Base-by-base conservation (phyloP, 2,113 vertebrate species). In the Acrocephalus arundinaceus region DNA sequence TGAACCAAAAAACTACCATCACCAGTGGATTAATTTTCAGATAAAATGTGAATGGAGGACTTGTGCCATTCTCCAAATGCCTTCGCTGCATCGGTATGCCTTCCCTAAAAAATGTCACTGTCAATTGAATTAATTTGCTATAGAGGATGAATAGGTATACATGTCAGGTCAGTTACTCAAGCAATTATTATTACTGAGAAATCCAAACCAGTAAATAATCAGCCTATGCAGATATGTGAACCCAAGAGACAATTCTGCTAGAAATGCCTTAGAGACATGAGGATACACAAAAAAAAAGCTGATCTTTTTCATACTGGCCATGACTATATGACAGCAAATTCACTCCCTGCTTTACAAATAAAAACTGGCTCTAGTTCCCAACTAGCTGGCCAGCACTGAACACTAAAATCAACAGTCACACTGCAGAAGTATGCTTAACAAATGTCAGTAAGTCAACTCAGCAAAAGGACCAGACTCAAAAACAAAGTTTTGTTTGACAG, bases 401-500 rank as follows among this genome's bases (percentile, higher is more conserved):
- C 37, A 78, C 58, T 58, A 84, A 90, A 91, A 91, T 65, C 37
- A 93, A 41, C 67, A 59, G 54, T 72, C 73, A 46, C n/a, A 35
- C 57, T 30, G 57, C 49, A 85, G n/a, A 87, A 71, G 10, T 72
- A 75, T 1, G 2, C n/a, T 66, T 52, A 57, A 70, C 11, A 85
- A 72, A 89, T n/a, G 45, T 33, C 63, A 93, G 33, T 35, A 90
- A 87, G 65, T 63, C 80, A 92, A 85, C 70, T 68, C 48, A 82
- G 43, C 51, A 80, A 46, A 68, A 93, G 59, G 58, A 87, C 46
- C 7, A 25, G 58, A 62, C 68, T 68, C 10, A 84, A 46, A 94
- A 71, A 11, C 48, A 45, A 66, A 70, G 41, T 54, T 93, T 62
- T 81, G 55, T 85, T 94, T 92, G 79, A 93, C 92, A 91, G 83